Evolutionary conservation across 1,140 invertebrate genomes (phyloP).

Genomic region (Hylaeus volcanicus): DNA sequence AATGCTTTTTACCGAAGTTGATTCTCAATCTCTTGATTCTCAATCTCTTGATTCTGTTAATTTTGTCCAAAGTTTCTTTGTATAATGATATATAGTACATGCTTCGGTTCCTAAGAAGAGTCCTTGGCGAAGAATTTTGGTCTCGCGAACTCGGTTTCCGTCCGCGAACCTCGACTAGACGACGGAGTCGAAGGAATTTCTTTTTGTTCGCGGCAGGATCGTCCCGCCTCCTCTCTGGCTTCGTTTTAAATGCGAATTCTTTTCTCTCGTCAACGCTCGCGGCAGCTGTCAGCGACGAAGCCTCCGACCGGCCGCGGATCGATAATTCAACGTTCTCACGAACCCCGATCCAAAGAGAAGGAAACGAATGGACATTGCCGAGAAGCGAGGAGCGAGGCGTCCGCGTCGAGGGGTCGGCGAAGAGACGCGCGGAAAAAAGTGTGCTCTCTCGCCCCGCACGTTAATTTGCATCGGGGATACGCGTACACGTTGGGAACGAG

Average conservation of each 20-base stretch:
- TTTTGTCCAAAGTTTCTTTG: no score
- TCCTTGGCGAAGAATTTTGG: no score
- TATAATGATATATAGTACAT: no score
- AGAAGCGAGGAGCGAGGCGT: no score
- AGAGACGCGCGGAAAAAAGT: slow-evolving; percentile 11
- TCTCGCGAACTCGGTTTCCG: not conserved
- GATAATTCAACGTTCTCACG: slow-evolving; percentile 57
- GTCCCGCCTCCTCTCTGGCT: not conserved
- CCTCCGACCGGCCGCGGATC: slow-evolving; percentile 49
- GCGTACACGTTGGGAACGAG: not conserved
- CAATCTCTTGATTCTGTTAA: no score
- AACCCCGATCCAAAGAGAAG: slow-evolving; percentile 37
- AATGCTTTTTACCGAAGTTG: no score
- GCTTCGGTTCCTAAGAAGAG: no score
- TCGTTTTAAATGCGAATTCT: slow-evolving; percentile 18
- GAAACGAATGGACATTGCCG: slow-evolving; percentile 34
- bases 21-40: no score
- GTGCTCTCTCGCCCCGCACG: slow-evolving; percentile 27
- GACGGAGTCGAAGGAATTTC: not conserved
- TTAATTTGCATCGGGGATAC: slow-evolving; percentile 56
- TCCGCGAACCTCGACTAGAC: not conserved
- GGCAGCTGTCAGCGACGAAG: slow-evolving; percentile 41
- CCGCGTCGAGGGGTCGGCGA: slow-evolving; percentile 4
- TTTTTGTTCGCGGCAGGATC: not conserved
- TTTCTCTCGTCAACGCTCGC: slow-evolving; percentile 27